phyloP scores from a whole-genome alignment of 2,797 vertebrate genomes.

The Phoxinus dragarum region DNA sequence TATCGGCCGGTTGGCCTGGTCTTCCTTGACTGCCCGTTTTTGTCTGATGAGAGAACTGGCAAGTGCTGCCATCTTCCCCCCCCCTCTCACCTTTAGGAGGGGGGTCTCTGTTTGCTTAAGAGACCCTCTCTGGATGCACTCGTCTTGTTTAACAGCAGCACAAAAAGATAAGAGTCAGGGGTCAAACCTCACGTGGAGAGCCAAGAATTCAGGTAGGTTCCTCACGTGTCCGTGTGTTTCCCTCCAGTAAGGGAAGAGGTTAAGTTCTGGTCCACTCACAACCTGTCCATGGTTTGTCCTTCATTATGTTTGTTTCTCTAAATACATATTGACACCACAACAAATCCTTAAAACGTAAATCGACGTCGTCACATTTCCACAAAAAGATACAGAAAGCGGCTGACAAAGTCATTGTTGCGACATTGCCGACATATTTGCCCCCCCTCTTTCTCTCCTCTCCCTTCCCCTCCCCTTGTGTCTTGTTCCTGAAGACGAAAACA shows the following conservation, averaged over 20 bases:
- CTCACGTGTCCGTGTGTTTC: slow-evolving; percentile 27
- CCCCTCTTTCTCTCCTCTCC: slow-evolving; percentile 26
- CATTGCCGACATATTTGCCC: slow-evolving; percentile 45
- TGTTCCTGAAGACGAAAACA: slow-evolving; percentile 36
- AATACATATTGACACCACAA: slow-evolving; percentile 19
- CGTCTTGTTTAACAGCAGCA: slow-evolving; percentile 61
- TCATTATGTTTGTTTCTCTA: slow-evolving; percentile 39
- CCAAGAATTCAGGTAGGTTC: slow-evolving; percentile 40
- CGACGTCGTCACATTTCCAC: slow-evolving; percentile 40
- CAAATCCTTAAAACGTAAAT: slow-evolving; percentile 28
- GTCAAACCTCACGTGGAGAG: slow-evolving; percentile 44
- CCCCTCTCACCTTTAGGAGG: slow-evolving; percentile 83
- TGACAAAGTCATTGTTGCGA: slow-evolving; percentile 46
- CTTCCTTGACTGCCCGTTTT: slow-evolving; percentile 90
- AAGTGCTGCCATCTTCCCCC: slow-evolving; percentile 90
- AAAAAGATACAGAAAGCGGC: slow-evolving; percentile 30
- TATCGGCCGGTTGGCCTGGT: slow-evolving; percentile 84
- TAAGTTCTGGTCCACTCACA: slow-evolving; percentile 57
- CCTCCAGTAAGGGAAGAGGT: slow-evolving; percentile 44
- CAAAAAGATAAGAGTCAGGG: slow-evolving; percentile 61
- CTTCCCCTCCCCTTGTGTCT: slow-evolving; percentile 53
- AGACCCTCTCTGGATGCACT: slow-evolving; percentile 60
- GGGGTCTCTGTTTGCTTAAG: slow-evolving; percentile 73
- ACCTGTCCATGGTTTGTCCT: slow-evolving; percentile 47
- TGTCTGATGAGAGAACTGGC: slow-evolving; percentile 94